phyloP scores from a whole-genome alignment of 2,888 invertebrate genomes.

The Philaethria dido region DNA sequence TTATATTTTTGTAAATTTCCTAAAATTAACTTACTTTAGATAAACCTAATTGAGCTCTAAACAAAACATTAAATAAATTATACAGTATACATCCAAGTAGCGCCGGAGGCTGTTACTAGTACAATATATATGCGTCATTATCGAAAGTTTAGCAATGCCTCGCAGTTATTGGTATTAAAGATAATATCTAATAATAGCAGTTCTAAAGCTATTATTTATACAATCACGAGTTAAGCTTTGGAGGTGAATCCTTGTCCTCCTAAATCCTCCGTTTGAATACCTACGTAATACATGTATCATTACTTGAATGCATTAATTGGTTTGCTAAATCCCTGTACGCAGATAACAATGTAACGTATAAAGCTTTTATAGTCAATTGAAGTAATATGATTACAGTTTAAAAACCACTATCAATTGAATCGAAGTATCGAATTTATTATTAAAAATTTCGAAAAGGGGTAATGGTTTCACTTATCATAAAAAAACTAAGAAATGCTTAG shows the following conservation, averaged over 20 bases:
- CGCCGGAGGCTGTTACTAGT: not conserved
- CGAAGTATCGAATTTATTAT: not conserved
- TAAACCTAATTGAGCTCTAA: not conserved
- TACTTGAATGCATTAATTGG: slow-evolving; percentile 10
- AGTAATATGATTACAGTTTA: not conserved
- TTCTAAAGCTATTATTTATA: slow-evolving; percentile 13
- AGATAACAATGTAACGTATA: not conserved
- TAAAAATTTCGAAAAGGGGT: not conserved
- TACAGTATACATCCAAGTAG: not conserved
- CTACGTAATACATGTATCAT: slow-evolving; percentile 9
- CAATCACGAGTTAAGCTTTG: not conserved
- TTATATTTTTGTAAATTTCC: too few species aligned
- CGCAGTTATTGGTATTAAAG: not conserved
- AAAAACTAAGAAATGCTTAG: too few species aligned
- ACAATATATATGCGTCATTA: not conserved
- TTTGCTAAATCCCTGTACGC: not conserved
- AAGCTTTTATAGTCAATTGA: not conserved
- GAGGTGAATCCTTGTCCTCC: not conserved
- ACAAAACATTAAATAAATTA: not conserved
- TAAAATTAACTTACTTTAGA: too few species aligned
- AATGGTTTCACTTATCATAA: not conserved
- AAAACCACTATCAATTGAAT: not conserved
- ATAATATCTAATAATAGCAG: slow-evolving; percentile 5
- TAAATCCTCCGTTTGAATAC: slow-evolving; percentile 10
- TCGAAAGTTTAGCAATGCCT: not conserved